Percentiles rank a stretch among this genome's conserved stretches.
phyloP scores from a whole-genome alignment of 2,797 vertebrate genomes.

The Furcifer pardalis region DNA sequence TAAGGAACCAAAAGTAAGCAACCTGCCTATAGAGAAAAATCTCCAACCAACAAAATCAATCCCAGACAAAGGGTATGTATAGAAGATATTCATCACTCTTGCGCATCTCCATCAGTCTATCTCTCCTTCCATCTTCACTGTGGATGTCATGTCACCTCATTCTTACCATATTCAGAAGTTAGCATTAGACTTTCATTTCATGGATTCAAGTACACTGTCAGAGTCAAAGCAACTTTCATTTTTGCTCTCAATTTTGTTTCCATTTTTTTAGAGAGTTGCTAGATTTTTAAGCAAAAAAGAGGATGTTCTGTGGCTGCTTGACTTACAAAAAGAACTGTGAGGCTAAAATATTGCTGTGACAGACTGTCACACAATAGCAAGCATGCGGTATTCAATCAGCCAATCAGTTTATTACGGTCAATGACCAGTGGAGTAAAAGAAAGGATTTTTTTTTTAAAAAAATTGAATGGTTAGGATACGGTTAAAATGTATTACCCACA shows the following conservation, averaged over 20 bases:
- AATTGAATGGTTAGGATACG: too few relatives aligned
- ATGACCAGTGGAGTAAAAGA: too few relatives aligned
- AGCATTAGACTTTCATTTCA: neutral
- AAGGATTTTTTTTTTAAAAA: too few relatives aligned
- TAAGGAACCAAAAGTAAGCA: neutral
- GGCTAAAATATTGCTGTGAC: too few relatives aligned
- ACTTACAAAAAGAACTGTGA: neutral
- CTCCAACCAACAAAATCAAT: slow-evolving; percentile 35
- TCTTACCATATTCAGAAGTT: neutral
- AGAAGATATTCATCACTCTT: neutral
- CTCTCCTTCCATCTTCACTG: neutral
- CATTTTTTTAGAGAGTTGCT: neutral
- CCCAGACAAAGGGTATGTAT: slow-evolving; percentile 36
- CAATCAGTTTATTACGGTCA: too few relatives aligned
- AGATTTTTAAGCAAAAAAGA: neutral
- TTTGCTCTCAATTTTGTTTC: neutral
- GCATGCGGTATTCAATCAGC: too few relatives aligned
- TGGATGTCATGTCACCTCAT: neutral
- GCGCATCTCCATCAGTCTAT: neutral
- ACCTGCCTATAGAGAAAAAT: neutral
- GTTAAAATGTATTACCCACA: too few relatives aligned
- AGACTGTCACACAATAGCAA: too few relatives aligned
- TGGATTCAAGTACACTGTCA: neutral
- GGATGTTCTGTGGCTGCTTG: neutral
- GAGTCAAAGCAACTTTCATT: neutral